Conservation (phyloP, 1,140 invertebrate genomes). For the Philotrypesis tridentata region DNA sequence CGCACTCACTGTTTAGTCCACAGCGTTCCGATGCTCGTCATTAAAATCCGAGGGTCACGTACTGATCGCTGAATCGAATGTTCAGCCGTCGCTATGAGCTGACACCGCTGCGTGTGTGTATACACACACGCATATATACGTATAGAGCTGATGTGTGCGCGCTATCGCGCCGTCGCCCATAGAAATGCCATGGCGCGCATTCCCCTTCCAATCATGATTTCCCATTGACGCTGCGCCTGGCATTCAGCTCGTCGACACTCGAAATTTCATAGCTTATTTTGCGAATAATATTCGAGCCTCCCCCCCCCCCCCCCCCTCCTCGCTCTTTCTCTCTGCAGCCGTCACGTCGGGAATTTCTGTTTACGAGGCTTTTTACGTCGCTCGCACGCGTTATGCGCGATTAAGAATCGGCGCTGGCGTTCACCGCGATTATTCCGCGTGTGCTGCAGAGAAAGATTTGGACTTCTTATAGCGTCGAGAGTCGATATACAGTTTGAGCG, state of each 20-base stretch:
- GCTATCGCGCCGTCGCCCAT: not conserved
- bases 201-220: not conserved
- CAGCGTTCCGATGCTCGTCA: not conserved
- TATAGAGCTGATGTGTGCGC: not conserved
- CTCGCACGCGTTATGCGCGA: too few species aligned
- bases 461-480: too few species aligned
- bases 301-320: not conserved
- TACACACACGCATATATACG: too few species aligned
- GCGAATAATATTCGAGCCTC: not conserved
- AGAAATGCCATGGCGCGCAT: not conserved
- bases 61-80: not conserved
- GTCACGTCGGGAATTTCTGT: not conserved
- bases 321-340: not conserved
- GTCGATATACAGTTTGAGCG: too few species aligned
- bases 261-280: constrained; percentile 24
- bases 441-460: too few species aligned
- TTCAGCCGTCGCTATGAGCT: not conserved
- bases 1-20: not conserved
- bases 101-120: too few species aligned
- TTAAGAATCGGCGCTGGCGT: too few species aligned
- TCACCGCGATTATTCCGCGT: too few species aligned
- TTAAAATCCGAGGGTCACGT: not conserved
- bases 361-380: constrained; percentile 4
- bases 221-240: not conserved
- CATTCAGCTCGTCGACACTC: not conserved